These are phyloP conservation scores for Diplogasteroides magnus DNA, from an alignment of 1,140 invertebrate genomes.

Conservation along the genomic window DNA sequence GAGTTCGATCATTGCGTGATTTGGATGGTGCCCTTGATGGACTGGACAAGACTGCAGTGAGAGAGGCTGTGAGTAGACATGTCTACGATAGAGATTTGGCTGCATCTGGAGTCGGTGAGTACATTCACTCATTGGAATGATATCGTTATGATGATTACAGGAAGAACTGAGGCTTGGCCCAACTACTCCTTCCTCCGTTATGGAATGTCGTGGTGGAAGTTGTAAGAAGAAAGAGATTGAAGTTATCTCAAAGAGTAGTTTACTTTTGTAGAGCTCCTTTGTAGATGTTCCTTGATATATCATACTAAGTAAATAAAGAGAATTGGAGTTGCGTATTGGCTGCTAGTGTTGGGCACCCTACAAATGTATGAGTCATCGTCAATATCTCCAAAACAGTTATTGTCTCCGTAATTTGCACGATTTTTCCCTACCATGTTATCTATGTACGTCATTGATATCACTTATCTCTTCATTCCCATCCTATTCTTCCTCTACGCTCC, in stretches of 20 bases:
- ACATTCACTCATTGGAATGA: not conserved
- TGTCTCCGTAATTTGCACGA: too few relatives aligned
- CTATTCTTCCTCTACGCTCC: too few relatives aligned
- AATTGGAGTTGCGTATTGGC: too few relatives aligned
- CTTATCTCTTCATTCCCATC: too few relatives aligned
- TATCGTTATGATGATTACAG: slow-evolving; percentile 11
- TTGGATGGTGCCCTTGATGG: slow-evolving; percentile 20
- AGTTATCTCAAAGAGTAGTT: not conserved
- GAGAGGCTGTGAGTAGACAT: slow-evolving; percentile 33
- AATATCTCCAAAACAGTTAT: too few relatives aligned
- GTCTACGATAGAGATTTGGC: slow-evolving; percentile 35
- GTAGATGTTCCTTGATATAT: too few relatives aligned
- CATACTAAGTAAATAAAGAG: too few relatives aligned
- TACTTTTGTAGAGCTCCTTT: too few relatives aligned
- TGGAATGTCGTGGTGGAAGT: slow-evolving; percentile 36
- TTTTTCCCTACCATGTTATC: too few relatives aligned
- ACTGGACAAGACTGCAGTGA: slow-evolving; percentile 21
- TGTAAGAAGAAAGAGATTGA: slow-evolving; percentile 16
- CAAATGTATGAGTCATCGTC: too few relatives aligned
- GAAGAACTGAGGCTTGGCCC: slow-evolving; percentile 34
- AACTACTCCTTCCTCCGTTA: slow-evolving; percentile 31
- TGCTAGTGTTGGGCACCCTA: too few relatives aligned
- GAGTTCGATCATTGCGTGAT: slow-evolving; percentile 19
- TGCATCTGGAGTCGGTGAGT: slow-evolving; percentile 31
- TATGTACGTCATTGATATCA: too few relatives aligned